Evolutionary conservation across 2,113 vertebrate species (phyloP).

Genomic region (Paralichthys olivaceus): DNA sequence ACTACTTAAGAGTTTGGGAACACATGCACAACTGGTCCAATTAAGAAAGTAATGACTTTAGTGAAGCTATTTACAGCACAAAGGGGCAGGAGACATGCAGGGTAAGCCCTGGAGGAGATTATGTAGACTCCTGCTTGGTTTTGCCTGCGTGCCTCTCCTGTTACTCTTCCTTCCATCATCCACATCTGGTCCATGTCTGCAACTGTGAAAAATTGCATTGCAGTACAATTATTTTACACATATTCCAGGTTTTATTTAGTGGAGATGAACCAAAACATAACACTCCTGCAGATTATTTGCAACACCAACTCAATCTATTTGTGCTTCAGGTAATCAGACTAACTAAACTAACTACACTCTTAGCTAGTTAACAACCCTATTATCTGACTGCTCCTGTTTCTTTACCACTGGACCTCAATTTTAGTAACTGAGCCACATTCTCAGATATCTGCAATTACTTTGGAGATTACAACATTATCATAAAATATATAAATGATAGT

Average conservation of each 20-base stretch:
- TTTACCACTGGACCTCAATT: neutral
- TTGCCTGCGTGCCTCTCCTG: neutral
- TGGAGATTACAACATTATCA: neutral
- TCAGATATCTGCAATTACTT: neutral
- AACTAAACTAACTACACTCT: neutral
- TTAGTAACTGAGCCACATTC: neutral
- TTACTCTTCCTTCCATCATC: constrained; percentile 5
- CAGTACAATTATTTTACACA: neutral
- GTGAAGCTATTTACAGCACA: constrained; percentile 66
- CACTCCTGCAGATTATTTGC: too few species aligned
- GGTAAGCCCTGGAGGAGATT: constrained; percentile 60
- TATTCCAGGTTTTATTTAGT: neutral
- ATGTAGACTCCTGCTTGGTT: constrained; percentile 28
- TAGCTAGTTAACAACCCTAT: neutral
- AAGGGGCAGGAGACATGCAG: constrained; percentile 55
- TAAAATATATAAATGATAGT: neutral
- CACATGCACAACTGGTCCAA: constrained; percentile 70
- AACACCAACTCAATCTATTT: neutral
- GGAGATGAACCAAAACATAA: neutral
- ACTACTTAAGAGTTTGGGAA: constrained; percentile 74
- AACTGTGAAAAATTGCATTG: neutral
- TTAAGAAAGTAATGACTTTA: constrained; percentile 78
- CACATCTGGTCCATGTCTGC: constrained; percentile 53
- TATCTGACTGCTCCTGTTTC: neutral
- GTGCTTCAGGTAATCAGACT: neutral